phyloP scores from a whole-genome alignment of 2,888 invertebrate species.

The Digitonthophagus gazella region DNA sequence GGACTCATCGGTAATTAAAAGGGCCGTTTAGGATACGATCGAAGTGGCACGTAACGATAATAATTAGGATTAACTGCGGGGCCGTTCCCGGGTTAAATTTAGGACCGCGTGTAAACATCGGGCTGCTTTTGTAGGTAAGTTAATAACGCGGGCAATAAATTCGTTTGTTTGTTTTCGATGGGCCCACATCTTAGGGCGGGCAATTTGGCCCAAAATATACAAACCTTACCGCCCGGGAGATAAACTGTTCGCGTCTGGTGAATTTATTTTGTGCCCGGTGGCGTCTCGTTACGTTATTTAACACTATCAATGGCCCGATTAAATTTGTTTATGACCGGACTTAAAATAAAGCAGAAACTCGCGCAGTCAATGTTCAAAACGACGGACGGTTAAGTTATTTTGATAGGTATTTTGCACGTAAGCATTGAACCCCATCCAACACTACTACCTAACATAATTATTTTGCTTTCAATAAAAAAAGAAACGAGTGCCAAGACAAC shows the following conservation, averaged over 20 bases:
- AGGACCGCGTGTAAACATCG: not conserved
- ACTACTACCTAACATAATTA: too few relatives aligned
- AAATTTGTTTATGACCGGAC: conserved; percentile 12
- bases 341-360: not conserved
- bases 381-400: not conserved
- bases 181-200: not conserved
- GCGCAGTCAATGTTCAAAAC: not conserved
- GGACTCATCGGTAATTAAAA: not conserved
- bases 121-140: not conserved
- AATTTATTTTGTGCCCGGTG: not conserved
- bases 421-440: not conserved
- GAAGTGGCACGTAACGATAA: not conserved
- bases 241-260: not conserved
- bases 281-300: conserved; percentile 8
- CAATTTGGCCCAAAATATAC: not conserved
- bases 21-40: not conserved
- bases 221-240: not conserved
- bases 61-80: not conserved
- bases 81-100: not conserved
- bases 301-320: conserved; percentile 14
- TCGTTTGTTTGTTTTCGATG: not conserved
- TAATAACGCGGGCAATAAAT: not conserved
- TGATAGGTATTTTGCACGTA: not conserved
- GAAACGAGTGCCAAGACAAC: too few relatives aligned
- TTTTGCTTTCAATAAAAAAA: too few relatives aligned